Percentiles rank a stretch among this genome's conserved stretches.
These are phyloP conservation scores for Drosophila yakuba DNA, from an alignment of 1,140 invertebrate genomes.

Conservation along the genomic window DNA sequence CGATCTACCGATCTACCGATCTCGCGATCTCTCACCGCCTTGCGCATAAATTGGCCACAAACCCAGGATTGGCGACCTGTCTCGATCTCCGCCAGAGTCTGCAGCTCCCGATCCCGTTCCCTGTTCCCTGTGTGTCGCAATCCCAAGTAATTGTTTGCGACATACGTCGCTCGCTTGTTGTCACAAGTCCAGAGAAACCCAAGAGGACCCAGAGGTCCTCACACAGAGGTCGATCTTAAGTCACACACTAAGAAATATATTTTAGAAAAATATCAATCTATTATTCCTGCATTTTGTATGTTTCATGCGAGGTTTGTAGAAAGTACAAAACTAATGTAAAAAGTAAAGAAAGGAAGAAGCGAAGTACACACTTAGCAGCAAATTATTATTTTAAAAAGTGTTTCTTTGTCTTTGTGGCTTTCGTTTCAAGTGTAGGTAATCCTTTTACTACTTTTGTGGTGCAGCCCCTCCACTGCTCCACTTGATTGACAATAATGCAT, in stretches of 20 bases:
- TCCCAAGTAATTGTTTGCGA: slow-evolving; percentile 84
- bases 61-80: slow-evolving; percentile 42
- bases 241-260: slow-evolving; percentile 18
- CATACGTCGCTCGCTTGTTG: slow-evolving; percentile 83
- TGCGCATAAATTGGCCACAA: slow-evolving; percentile 75
- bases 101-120: slow-evolving; percentile 20
- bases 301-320: too few species aligned
- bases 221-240: slow-evolving; percentile 69
- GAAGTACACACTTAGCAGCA: too few species aligned
- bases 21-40: slow-evolving; percentile 32
- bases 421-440: slow-evolving; percentile 57
- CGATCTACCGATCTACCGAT: slow-evolving; percentile 24
- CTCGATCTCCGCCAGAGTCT: slow-evolving; percentile 26
- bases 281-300: too few species aligned
- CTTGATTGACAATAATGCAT: slow-evolving; percentile 84
- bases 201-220: slow-evolving; percentile 29
- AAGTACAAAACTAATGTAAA: too few species aligned
- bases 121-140: slow-evolving; percentile 63
- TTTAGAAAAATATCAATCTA: neutral
- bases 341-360: too few species aligned
- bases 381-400: too few species aligned
- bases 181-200: slow-evolving; percentile 52
- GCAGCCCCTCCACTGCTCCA: slow-evolving; percentile 33
- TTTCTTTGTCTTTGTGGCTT: too few species aligned
- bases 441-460: slow-evolving; percentile 67